Evolutionary conservation across 2,113 vertebrate species (phyloP), one percentile per base, ranked within the genome.

Genomic region (Daboia siamensis): DNA sequence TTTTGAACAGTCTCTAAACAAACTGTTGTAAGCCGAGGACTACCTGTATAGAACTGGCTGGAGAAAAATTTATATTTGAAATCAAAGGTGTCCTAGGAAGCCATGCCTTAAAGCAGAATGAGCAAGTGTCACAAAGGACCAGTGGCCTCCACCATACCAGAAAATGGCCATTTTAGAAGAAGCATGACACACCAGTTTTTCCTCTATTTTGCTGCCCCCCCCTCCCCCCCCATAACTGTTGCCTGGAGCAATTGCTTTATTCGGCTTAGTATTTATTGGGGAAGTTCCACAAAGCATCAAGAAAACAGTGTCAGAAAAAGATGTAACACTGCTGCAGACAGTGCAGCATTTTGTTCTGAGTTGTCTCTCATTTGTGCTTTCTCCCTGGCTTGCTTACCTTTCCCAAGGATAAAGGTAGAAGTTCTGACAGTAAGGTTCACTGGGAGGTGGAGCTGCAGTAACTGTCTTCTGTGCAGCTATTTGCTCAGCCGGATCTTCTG

Each of bases 401-500:
- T 97, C 97, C 96, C 97, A 97, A 0, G 97, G 96, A 93, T 97
- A 96, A 92, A 96, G 94, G 51, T 86, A 96, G 44, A 97, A 95
- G 74, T 95, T 96, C 93, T 96, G 96, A 69, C 87, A 90, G 88
- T 80, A 89, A 87, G 88, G 33, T 0, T 26, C 26, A 0, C 94
- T 0, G 0, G 95, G 91, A 21, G 74, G 74, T 46, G 94, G 21
- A 0, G 89, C 91, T 55, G 74, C 24, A 12, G 48, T 86, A 48
- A 96, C 39, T 0, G 90, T 91, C 69, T 97, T 97, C 59, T 97
- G 96, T 0, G 94, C n/a, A 0, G 95, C 23, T 26, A 96, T 0
- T 6, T 97, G 97, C 3, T 94, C 96, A 0, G 69, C 5, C 0
- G 95, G 33, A 80, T 96, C 93, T 51, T 99, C 98, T 0, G 93